These are phyloP conservation scores for Labeo rohita DNA, from an alignment of 2,113 vertebrate species.

Conservation along the genomic window DNA sequence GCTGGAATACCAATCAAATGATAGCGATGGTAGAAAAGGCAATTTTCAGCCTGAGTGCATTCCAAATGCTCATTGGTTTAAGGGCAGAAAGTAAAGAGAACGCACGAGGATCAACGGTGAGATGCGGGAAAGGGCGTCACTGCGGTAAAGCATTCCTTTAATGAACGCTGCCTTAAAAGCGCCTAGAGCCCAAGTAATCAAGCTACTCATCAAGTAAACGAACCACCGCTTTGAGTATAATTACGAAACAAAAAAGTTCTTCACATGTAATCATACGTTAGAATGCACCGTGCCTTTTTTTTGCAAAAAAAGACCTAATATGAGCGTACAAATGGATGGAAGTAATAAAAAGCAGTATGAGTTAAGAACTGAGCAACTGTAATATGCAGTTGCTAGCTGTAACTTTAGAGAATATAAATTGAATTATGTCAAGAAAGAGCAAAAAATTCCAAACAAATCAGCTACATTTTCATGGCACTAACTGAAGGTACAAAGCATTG, in stretches of 20 bases:
- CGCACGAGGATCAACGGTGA: background rate
- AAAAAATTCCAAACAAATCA: background rate
- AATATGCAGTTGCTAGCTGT: background rate
- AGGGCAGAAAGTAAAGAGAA: conserved; percentile 17
- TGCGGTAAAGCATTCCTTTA: conserved; percentile 24
- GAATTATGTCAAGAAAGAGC: background rate
- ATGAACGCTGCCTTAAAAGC: background rate
- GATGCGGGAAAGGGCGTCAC: conserved; percentile 25
- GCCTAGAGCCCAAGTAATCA: conserved; percentile 27
- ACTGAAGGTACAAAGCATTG: background rate
- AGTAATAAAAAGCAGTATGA: background rate
- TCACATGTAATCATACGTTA: conserved; percentile 25
- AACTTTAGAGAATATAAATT: background rate
- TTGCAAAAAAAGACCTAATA: background rate
- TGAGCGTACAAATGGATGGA: background rate
- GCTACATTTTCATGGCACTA: background rate
- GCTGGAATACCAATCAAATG: conserved; percentile 59
- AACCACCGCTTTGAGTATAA: conserved; percentile 36
- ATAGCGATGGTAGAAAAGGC: conserved; percentile 62
- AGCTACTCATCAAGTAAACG: conserved; percentile 44
- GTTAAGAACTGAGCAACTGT: background rate
- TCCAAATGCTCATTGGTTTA: conserved; percentile 53
- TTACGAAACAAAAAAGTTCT: conserved; percentile 4
- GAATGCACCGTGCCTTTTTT: background rate
- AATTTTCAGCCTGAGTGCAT: conserved; percentile 72